Evolutionary conservation across 2,797 vertebrate species (phyloP), one percentile per base, ranked within the genome.

Genomic region (Ptychadena robeensis): DNA sequence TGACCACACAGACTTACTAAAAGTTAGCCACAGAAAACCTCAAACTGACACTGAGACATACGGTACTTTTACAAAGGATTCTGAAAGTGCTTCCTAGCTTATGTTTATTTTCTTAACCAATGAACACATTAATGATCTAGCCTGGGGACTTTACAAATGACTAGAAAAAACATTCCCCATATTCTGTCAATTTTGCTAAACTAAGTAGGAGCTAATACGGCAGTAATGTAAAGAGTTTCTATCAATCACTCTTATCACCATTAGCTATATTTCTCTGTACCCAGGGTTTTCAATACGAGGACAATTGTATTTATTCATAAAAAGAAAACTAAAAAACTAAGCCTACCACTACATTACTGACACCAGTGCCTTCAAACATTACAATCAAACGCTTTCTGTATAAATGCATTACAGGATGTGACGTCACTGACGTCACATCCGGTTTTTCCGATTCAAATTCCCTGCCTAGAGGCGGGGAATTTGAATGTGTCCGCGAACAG

Each of bases 141-240:
- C 67, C 57, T 53, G 11, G 66, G 67, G 73, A 72, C 30, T 40
- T 44, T 76, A 82, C 81, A 82, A 69, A 82, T 82, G 40, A 64
- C 48, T 61, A 70, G 57, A 69, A 34, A 82, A 73, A 69, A 69
- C 34, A 3, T 38, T 72, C 66, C 64, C 9, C 48, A 53, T 30
- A 82, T 31, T 48, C 67, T 71, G 73, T 65, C 66, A 76, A 34
- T 82, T 67, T 32, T 77, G 30, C 27, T 32, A 63, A n/a, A 71
- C 59, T 27, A 22, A 61, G 25, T 25, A 25, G 9, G 59, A 53
- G 44, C 5, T 22, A 22, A 53, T 4, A 53, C 1, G 18, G 5
- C 22, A 22, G 22, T 53, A 53, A 1, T 53, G 44, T 53, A 53
- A 7, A 9, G 18, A 22, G 44, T 53, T 22, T 22, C 1, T 53